Conservation (phyloP, 2,888 invertebrate species). For the Cryptocephalus primarius region DNA sequence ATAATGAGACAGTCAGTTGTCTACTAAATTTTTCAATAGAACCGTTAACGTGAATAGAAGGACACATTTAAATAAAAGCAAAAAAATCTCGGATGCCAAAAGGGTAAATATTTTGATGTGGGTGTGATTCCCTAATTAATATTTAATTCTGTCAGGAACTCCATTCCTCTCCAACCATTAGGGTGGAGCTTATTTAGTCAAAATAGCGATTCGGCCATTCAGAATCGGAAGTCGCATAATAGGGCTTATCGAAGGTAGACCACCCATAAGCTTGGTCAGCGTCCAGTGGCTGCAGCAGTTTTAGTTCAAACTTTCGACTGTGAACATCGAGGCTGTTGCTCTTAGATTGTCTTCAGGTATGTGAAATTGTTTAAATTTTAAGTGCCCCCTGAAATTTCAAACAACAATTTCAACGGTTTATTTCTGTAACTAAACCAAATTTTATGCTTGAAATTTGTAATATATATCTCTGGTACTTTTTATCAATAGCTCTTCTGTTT, state of each 20-base stretch:
- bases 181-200: constrained; percentile 27
- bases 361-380: too few relatives aligned
- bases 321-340: neutral
- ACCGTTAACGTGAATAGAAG: constrained; percentile 6
- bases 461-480: too few relatives aligned
- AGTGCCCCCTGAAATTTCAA: too few relatives aligned
- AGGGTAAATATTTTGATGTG: constrained; percentile 24
- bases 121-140: constrained; percentile 27
- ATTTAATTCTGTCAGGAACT: constrained; percentile 20
- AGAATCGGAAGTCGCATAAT: constrained; percentile 19
- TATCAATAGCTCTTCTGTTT: too few relatives aligned
- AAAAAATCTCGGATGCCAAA: constrained; percentile 13
- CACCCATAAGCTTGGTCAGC: constrained; percentile 7
- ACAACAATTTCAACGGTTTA: too few relatives aligned
- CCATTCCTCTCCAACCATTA: constrained; percentile 12
- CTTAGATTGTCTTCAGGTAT: too few relatives aligned
- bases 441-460: too few relatives aligned
- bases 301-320: constrained; percentile 6
- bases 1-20: too few relatives aligned
- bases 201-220: constrained; percentile 24
- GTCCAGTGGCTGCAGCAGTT: constrained; percentile 3
- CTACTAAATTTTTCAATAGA: constrained; percentile 1
- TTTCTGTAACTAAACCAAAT: too few relatives aligned
- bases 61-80: constrained; percentile 13
- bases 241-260: constrained; percentile 16